Evolutionary conservation across 2,888 invertebrate genomes (phyloP).

Genomic region (Mellilla xanthometata): DNA sequence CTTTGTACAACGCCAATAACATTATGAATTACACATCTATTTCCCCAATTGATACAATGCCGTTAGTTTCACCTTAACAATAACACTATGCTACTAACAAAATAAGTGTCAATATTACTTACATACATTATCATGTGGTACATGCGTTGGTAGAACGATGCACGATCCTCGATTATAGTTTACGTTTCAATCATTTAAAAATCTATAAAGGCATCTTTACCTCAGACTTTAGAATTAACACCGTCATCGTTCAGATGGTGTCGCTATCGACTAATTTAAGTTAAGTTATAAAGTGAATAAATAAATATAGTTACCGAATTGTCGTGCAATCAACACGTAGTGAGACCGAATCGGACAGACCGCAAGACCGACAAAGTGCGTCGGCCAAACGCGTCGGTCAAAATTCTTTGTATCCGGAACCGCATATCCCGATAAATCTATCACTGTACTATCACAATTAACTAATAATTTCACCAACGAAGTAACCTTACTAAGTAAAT

Average conservation of each 20-base stretch:
- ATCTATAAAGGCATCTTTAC: constrained; percentile 83
- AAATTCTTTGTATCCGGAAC: constrained; percentile 21
- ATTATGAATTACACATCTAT: constrained; percentile 65
- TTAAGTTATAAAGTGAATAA: constrained; percentile 75
- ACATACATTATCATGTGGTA: constrained; percentile 67
- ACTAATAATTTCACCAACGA: constrained; percentile 74
- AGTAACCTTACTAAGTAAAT: constrained; percentile 59
- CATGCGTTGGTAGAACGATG: constrained; percentile 74
- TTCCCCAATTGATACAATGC: constrained; percentile 71
- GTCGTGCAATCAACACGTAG: constrained; percentile 49
- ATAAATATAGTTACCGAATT: constrained; percentile 74
- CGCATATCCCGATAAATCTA: constrained; percentile 46
- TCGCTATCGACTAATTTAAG: constrained; percentile 69
- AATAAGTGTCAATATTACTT: constrained; percentile 80
- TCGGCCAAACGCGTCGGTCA: constrained; percentile 11
- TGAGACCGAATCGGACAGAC: constrained; percentile 43
- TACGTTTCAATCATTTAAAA: constrained; percentile 73
- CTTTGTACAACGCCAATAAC: constrained; percentile 81
- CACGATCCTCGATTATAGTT: constrained; percentile 66
- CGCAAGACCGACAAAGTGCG: constrained; percentile 23
- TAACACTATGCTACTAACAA: constrained; percentile 73
- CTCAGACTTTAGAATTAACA: constrained; percentile 82
- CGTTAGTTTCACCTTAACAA: constrained; percentile 68
- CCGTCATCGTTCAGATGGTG: constrained; percentile 75
- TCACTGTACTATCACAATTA: constrained; percentile 78